Evolutionary conservation across 2,113 vertebrate genomes (phyloP), one percentile per base, ranked within the genome.

Genomic region (Cyrtonyx montezumae): DNA sequence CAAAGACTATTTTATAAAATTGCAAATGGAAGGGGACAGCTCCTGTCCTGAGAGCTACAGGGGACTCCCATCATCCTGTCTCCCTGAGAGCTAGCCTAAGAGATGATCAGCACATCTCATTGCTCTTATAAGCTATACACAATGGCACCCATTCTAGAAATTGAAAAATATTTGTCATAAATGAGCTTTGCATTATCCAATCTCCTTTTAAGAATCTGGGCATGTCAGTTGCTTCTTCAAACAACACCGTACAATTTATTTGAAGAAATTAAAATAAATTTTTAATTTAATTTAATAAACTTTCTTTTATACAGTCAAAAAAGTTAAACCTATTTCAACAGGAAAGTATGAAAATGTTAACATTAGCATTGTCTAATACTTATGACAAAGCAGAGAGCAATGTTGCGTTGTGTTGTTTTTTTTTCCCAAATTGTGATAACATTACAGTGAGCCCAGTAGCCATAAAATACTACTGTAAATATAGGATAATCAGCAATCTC

Each of bases 401-500:
- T 62, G 28, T 32, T 56, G 16, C 19, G 26, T 17, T 30, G 14
- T 14, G 4, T 55, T n/a, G 9, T 55, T 25, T 22, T 66, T 95
- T 95, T 75, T 95, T 96, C 84, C 48, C 4, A 45, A 92, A 90
- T 84, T 86, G 65, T 88, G 91, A 84, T 73, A 84, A 76, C 82
- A 90, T 1, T 91, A 95, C 91, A 91, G 84, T 93, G 93, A 95
- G 85, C 90, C 93, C 94, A 97, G 91, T 95, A 97, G 92, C 94
- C 93, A 94, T 76, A 79, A 80, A 93, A 94, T 91, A 92, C 87
- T 93, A 91, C 84, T 73, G 88, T 91, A 93, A 95, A 96, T 91
- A 91, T 73, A 95, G 59, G 94, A 95, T 93, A 96, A 94, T 93
- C 73, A 88, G 96, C 97, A 97, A 87, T 95, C 96, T 96, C 91